A percentile compares a stretch with the other conserved stretches of the same genome.
phyloP scores from a whole-genome alignment of 1,140 invertebrate genomes.

The Frieseomelitta varia region DNA sequence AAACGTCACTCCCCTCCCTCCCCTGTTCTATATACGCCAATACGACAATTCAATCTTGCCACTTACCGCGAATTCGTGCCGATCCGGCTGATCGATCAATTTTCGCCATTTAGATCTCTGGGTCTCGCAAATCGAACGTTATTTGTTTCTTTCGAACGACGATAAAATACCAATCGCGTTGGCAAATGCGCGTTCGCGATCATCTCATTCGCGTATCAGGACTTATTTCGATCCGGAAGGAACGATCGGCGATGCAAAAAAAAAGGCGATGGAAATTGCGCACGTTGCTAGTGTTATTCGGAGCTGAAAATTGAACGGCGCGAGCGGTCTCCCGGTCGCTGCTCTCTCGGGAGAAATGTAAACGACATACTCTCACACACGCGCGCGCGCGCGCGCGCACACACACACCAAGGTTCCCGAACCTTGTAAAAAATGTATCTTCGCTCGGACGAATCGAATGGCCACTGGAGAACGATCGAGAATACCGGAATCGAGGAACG shows the following conservation, averaged over 20 bases:
- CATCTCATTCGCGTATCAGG: conserved; percentile 3
- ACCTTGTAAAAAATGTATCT: conserved; percentile 47
- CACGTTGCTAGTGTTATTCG: conserved; percentile 15
- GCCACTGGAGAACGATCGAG: conserved; percentile 17
- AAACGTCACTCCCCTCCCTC: background rate
- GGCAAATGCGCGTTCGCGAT: conserved; percentile 3
- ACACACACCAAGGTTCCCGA: too few species aligned
- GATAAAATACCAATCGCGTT: conserved; percentile 43
- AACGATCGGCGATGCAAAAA: background rate
- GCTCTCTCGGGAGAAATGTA: conserved; percentile 43
- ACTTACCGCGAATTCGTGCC: conserved; percentile 11
- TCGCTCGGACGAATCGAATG: conserved; percentile 2
- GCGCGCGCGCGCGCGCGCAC: too few species aligned
- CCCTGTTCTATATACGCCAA: background rate
- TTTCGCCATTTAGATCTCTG: background rate
- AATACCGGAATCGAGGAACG: background rate
- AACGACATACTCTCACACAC: too few species aligned
- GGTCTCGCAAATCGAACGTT: background rate
- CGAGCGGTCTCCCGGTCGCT: background rate
- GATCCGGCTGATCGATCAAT: conserved; percentile 12
- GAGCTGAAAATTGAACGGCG: conserved; percentile 44
- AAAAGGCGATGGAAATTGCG: conserved; percentile 45
- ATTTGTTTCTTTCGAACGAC: background rate
- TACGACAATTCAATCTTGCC: background rate
- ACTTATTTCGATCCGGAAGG: background rate